These are phyloP conservation scores for Verasper variegatus DNA, from an alignment of 2,113 vertebrate genomes.

Conservation along the genomic window DNA sequence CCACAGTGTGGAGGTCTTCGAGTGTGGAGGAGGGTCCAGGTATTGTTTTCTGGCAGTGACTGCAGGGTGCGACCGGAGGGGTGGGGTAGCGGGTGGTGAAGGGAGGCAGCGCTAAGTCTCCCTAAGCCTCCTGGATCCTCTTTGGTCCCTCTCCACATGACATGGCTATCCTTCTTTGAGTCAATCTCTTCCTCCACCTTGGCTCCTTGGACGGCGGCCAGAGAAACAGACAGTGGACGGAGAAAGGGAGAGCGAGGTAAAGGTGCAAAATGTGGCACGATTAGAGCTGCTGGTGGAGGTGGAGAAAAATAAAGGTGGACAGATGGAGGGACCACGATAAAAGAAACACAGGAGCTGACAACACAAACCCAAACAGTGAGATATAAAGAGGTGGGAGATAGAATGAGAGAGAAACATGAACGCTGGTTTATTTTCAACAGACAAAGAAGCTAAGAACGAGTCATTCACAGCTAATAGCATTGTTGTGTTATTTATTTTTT, in stretches of 20 bases:
- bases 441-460: slow-evolving; percentile 36
- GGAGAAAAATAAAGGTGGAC: slow-evolving; percentile 54
- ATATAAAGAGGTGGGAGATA: slow-evolving; percentile 34
- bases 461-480: slow-evolving; percentile 42
- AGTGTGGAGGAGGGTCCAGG: slow-evolving; percentile 17
- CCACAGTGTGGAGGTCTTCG: neutral
- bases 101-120: slow-evolving; percentile 70
- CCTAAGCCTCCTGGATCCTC: slow-evolving; percentile 80
- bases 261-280: slow-evolving; percentile 55
- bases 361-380: slow-evolving; percentile 21
- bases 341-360: slow-evolving; percentile 36
- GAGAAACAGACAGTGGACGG: slow-evolving; percentile 34
- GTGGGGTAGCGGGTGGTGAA: slow-evolving; percentile 17
- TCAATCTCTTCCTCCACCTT: slow-evolving; percentile 77
- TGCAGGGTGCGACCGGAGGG: slow-evolving; percentile 20
- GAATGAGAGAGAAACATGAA: slow-evolving; percentile 38
- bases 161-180: slow-evolving; percentile 73
- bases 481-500: slow-evolving; percentile 46
- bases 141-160: slow-evolving; percentile 79
- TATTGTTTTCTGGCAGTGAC: slow-evolving; percentile 27
- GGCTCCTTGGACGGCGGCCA: slow-evolving; percentile 65
- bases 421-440: slow-evolving; percentile 24
- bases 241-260: slow-evolving; percentile 44
- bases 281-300: slow-evolving; percentile 52
- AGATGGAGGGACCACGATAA: slow-evolving; percentile 64